Conservation (phyloP, 2,113 vertebrate species). For the rat (Rattus norvegicus) region DNA sequence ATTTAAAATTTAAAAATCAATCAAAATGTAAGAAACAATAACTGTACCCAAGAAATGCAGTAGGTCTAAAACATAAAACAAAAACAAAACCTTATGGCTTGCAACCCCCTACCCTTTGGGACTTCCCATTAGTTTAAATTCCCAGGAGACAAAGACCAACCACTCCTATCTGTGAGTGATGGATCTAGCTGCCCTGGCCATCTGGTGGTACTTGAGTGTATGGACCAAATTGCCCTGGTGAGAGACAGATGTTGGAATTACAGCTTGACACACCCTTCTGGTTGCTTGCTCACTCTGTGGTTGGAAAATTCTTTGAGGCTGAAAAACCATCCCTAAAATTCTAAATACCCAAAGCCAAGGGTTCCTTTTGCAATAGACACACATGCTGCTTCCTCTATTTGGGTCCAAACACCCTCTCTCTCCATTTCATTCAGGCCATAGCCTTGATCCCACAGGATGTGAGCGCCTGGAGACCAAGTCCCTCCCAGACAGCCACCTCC, state of each 20-base stretch:
- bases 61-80: not conserved
- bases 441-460: constrained; percentile 1
- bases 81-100: not conserved
- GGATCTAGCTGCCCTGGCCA: not conserved
- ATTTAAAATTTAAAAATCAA: constrained; percentile 56
- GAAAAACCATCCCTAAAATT: constrained; percentile 72
- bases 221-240: not conserved
- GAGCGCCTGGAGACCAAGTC: not conserved
- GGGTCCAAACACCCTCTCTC: constrained; percentile 20
- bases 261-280: constrained; percentile 34
- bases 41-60: not conserved
- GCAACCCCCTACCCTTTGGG: not conserved
- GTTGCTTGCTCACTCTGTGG: constrained; percentile 69
- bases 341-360: constrained; percentile 70
- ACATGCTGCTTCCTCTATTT: constrained; percentile 58
- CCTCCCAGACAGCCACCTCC: not conserved
- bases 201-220: accelerated
- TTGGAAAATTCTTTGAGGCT: constrained; percentile 74
- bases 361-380: constrained; percentile 66
- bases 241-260: not conserved
- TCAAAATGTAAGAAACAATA: constrained; percentile 20
- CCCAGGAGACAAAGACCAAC: not conserved
- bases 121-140: not conserved
- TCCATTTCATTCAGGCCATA: constrained; percentile 15
- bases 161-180: too few relatives aligned